Evolutionary conservation across 2,797 vertebrate species (phyloP), one percentile per base, ranked within the genome.

Genomic region (Hypotaenidia philippensis): DNA sequence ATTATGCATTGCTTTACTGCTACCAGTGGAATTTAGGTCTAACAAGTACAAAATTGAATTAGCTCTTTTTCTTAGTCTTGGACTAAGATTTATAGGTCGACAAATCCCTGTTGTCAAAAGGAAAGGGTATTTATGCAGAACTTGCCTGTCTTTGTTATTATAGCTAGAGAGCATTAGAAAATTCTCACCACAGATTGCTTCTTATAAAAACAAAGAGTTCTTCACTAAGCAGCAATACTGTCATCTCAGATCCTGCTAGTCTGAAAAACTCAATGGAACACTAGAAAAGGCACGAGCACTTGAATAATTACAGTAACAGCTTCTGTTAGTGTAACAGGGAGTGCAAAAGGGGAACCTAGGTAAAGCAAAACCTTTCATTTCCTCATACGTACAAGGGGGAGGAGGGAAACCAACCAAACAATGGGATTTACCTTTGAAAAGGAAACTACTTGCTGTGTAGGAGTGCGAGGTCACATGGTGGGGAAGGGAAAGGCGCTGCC

Each of bases 391-490:
- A 56, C 0, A 1, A 2, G 12, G 55, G 41, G 41, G 21, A 23
- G 14, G 18, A 15, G 38, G 38, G 9, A 19, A 44, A 19, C 41
- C 41, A 41, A 41, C 41, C 41, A 44, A 44, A 44, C 41, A 19
- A 41, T 41, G 19, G 41, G 18, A 44, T 44, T 44, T 44, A 44
- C 41, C 41, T 44, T 44, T 44, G 41, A 44, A 44, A 44, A 66
- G 12, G 72, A 34, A 71, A 21, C 21, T 82, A 34, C 41, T 16
- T 27, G 79, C 57, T 20, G 61, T 29, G 82, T 36, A 32, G 57
- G n/a, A 61, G 53, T 60, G 32, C 17, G 38, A 16, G 79, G 40
- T 96, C 79, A 95, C 95, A 96, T 93, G 41, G 66, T 41, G 95
- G 65, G 53, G 32, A 14, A 22, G 49, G 19, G 31, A 14, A 32